Conservation (phyloP, 1,140 invertebrate genomes). For the Drosophila pandora region DNA sequence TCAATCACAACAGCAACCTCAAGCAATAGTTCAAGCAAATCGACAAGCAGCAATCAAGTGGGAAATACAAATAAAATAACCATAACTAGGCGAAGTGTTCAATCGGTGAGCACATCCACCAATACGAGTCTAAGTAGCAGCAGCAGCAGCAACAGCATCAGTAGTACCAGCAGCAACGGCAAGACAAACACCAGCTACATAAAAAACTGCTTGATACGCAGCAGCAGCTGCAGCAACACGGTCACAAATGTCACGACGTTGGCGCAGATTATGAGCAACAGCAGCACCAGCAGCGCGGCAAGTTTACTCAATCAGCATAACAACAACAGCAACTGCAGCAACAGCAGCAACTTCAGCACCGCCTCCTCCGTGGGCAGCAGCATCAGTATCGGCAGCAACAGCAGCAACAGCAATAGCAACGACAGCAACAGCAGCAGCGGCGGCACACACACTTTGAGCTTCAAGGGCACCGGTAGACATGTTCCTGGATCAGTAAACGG, state of each 20-base stretch:
- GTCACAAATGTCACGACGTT: constrained; percentile 81
- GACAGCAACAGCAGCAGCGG: constrained; percentile 60
- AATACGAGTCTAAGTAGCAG: constrained; percentile 58
- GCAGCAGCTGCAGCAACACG: constrained; percentile 83
- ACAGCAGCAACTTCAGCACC: constrained; percentile 73
- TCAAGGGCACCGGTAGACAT: constrained; percentile 57
- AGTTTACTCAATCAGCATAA: constrained; percentile 75
- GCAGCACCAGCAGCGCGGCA: constrained; percentile 74
- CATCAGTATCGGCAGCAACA: constrained; percentile 67
- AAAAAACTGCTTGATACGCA: constrained; percentile 80
- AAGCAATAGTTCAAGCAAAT: constrained; percentile 53
- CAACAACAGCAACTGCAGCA: constrained; percentile 76
- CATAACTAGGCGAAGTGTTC: constrained; percentile 68
- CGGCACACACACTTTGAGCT: constrained; percentile 48
- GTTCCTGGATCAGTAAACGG: constrained; percentile 24
- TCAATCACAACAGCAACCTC: constrained; percentile 43
- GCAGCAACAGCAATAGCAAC: constrained; percentile 41
- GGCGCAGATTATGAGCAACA: constrained; percentile 83
- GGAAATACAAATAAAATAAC: constrained; percentile 71
- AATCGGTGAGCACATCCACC: constrained; percentile 73
- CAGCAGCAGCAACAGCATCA: constrained; percentile 32
- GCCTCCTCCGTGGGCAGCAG: constrained; percentile 72
- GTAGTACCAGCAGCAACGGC: constrained; percentile 39
- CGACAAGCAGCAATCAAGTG: constrained; percentile 48
- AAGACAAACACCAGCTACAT: constrained; percentile 74